Conservation (phyloP, 2,888 invertebrate genomes). For the Mythimna impura region DNA sequence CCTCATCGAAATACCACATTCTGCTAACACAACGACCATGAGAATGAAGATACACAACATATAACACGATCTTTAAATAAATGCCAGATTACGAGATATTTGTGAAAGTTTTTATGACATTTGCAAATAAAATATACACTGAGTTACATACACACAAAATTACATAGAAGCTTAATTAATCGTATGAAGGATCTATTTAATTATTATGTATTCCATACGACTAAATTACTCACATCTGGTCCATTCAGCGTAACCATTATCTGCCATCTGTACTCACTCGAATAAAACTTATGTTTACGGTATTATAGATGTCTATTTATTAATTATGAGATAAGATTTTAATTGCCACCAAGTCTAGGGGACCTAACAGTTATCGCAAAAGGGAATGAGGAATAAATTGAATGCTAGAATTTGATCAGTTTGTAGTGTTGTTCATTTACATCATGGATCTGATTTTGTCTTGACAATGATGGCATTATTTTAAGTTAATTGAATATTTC, state of each 20-base stretch:
- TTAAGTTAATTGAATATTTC: constrained; percentile 63
- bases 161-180: constrained; percentile 72
- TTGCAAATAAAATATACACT: constrained; percentile 72
- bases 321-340: constrained; percentile 51
- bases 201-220: constrained; percentile 64
- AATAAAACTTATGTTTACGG: constrained; percentile 59
- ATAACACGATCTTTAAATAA: constrained; percentile 73
- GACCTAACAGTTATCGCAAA: constrained; percentile 44
- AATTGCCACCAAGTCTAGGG: constrained; percentile 43
- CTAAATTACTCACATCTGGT: constrained; percentile 65
- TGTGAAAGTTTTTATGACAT: constrained; percentile 62
- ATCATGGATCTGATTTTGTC: constrained; percentile 32
- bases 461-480: constrained; percentile 47
- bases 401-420: constrained; percentile 50
- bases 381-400: constrained; percentile 23
- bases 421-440: constrained; percentile 49
- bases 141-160: constrained; percentile 71
- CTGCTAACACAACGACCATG: constrained; percentile 59
- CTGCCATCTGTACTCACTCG: constrained; percentile 52
- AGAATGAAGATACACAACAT: constrained; percentile 64
- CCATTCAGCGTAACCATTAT: constrained; percentile 63
- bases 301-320: constrained; percentile 49
- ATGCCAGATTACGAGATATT: constrained; percentile 75
- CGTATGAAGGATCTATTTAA: constrained; percentile 69
- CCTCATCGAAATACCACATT: constrained; percentile 52